phyloP scores from a whole-genome alignment of 2,113 vertebrate species.

The Catharus minimus region DNA sequence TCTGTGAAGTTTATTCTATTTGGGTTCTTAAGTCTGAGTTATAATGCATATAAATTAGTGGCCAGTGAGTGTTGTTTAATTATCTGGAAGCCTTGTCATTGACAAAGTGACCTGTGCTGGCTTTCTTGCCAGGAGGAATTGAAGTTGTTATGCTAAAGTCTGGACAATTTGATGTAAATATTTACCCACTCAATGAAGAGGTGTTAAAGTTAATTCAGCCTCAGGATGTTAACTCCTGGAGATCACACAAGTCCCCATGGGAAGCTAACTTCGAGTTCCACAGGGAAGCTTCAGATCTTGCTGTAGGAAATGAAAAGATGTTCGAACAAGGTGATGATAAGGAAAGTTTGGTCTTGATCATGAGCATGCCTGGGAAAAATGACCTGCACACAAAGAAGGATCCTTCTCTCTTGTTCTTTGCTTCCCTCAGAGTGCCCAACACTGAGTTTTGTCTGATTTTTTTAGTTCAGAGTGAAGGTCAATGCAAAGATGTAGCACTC shows the following conservation, averaged over 20 bases:
- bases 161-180: constrained; percentile 57
- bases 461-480: background rate
- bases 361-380: background rate
- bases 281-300: background rate
- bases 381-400: background rate
- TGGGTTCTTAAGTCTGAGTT: constrained; percentile 55
- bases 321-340: background rate
- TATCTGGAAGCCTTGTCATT: constrained; percentile 39
- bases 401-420: background rate
- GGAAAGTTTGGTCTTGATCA: background rate
- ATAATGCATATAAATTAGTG: constrained; percentile 57
- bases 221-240: constrained; percentile 49
- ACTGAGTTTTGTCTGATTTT: background rate
- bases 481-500: background rate
- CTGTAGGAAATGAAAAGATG: background rate
- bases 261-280: background rate
- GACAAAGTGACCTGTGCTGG: constrained; percentile 18
- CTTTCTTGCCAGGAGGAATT: constrained; percentile 48
- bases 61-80: constrained; percentile 64
- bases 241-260: background rate
- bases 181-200: constrained; percentile 47
- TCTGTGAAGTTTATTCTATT: constrained; percentile 53
- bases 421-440: background rate
- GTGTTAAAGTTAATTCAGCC: constrained; percentile 40
- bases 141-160: constrained; percentile 52